A percentile compares a stretch with the other conserved stretches of the same genome.
These are phyloP conservation scores for Chrosomus eos DNA, from an alignment of 2,797 vertebrate species.

Conservation along the genomic window DNA sequence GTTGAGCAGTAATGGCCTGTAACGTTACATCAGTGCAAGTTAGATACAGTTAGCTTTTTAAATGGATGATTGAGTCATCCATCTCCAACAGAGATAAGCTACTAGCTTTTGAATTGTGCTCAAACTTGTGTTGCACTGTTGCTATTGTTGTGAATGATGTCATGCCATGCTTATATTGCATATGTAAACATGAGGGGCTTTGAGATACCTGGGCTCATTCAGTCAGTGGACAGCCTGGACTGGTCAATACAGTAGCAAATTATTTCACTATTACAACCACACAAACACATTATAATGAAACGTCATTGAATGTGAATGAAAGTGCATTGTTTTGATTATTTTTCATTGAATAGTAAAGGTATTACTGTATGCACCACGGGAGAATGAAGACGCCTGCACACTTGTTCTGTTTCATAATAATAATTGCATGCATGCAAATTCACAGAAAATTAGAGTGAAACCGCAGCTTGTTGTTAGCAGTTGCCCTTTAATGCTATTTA, in stretches of 20 bases:
- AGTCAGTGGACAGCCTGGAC: constrained; percentile 23
- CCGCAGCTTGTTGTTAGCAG: neutral
- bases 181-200: neutral
- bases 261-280: neutral
- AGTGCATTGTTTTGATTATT: neutral
- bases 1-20: constrained; percentile 5
- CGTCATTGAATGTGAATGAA: neutral
- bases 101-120: constrained; percentile 8
- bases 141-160: neutral
- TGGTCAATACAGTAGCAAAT: neutral
- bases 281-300: neutral
- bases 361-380: neutral
- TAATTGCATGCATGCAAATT: neutral
- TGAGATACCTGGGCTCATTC: constrained; percentile 1
- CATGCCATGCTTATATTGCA: neutral
- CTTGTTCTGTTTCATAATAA: neutral
- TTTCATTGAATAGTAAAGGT: neutral
- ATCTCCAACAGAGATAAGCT: neutral
- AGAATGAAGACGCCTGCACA: neutral
- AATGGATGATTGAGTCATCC: neutral
- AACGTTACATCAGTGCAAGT: neutral
- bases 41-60: neutral
- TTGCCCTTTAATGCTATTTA: neutral
- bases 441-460: neutral
- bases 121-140: neutral